Percentiles rank a stretch among this genome's conserved stretches.
Evolutionary conservation across 1,140 invertebrate species (phyloP).

Genomic region (Lepidurus arcticus): DNA sequence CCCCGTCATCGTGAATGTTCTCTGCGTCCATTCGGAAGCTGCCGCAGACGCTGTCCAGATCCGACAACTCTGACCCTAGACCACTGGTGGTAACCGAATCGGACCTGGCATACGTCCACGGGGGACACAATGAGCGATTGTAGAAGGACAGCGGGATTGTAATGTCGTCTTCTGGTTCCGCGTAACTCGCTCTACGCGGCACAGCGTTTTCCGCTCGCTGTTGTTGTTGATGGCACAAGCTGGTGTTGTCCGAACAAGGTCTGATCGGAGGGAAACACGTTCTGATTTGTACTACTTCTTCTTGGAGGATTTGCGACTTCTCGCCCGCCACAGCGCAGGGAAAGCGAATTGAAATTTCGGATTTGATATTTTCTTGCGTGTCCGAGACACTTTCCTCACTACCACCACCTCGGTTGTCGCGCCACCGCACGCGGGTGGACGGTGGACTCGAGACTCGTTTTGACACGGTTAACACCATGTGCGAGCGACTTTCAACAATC

Average conservation of each 20-base stretch:
- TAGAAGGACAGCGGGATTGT: neutral
- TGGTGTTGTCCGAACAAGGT: neutral
- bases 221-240: neutral
- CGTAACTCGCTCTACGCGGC: neutral
- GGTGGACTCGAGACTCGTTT: conserved; percentile 25
- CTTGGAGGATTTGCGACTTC: neutral
- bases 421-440: neutral
- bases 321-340: neutral
- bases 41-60: conserved; percentile 39
- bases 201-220: neutral
- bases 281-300: conserved; percentile 2
- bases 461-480: conserved; percentile 27
- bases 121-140: conserved; percentile 27
- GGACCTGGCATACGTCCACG: conserved; percentile 40
- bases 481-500: conserved; percentile 27
- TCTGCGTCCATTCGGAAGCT: conserved; percentile 22
- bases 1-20: conserved; percentile 31
- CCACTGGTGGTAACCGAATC: conserved; percentile 45
- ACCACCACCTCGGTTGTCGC: neutral
- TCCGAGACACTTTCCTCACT: neutral
- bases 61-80: conserved; percentile 44
- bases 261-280: neutral
- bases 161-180: neutral
- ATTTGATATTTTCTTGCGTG: conserved; percentile 3
- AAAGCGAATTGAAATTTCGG: neutral